phyloP scores from a whole-genome alignment of 1,140 invertebrate species.

The Gryon sp. region DNA sequence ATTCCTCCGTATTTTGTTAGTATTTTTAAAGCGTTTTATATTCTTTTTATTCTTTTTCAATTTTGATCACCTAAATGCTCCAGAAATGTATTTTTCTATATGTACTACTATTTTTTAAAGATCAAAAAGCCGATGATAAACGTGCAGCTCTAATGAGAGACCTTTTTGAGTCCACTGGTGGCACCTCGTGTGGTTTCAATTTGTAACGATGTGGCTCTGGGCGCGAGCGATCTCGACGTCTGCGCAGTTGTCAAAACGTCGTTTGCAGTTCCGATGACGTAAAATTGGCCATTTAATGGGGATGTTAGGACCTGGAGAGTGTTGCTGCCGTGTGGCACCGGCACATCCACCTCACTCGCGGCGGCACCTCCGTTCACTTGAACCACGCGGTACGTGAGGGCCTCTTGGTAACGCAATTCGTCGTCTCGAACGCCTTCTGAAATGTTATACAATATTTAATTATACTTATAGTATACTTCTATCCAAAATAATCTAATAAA shows the following conservation, averaged over 20 bases:
- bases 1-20: too few species aligned
- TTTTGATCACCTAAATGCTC: too few species aligned
- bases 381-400: conserved; percentile 75
- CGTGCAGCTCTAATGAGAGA: too few species aligned
- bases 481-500: too few species aligned
- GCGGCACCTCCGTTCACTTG: conserved; percentile 75
- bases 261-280: conserved; percentile 81
- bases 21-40: too few species aligned
- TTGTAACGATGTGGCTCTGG: conserved; percentile 77
- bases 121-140: too few species aligned
- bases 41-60: too few species aligned
- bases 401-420: conserved; percentile 75
- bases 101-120: too few species aligned
- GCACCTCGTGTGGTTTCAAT: conserved; percentile 77
- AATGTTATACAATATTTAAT: too few species aligned
- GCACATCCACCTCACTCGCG: conserved; percentile 75
- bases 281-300: conserved; percentile 80
- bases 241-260: conserved; percentile 80
- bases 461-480: too few species aligned
- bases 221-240: conserved; percentile 79
- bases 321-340: conserved; percentile 71
- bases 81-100: too few species aligned
- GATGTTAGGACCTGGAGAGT: conserved; percentile 77
- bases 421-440: conserved; percentile 72
- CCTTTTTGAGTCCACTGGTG: conserved; percentile 79